Evolutionary conservation across 92 coral and sea anemone genomes (phyloP).

Genomic region (Actinostola sp.): DNA sequence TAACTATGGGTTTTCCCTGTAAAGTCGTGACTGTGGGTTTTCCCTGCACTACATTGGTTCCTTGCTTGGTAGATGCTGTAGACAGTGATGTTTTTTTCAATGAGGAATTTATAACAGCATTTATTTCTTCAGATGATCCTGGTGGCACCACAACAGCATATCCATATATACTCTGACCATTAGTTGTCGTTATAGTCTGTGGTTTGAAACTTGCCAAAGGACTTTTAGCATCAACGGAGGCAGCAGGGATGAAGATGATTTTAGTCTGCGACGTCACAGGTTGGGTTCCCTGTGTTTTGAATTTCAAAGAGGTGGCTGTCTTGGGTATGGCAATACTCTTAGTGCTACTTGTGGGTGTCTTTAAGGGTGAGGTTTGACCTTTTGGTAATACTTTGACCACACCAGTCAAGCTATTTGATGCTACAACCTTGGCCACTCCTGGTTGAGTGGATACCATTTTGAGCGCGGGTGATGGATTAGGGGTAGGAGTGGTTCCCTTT

Average conservation of each 20-base stretch:
- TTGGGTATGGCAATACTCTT: constrained; percentile 1
- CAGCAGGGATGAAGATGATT: constrained; percentile 40
- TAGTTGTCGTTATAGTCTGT: constrained; percentile 15
- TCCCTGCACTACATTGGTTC: neutral
- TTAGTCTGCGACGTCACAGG: constrained; percentile 21
- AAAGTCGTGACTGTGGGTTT: neutral
- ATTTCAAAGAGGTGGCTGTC: neutral
- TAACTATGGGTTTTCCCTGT: neutral
- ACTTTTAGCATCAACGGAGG: constrained; percentile 43
- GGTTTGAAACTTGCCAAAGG: constrained; percentile 44
- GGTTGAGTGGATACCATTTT: neutral
- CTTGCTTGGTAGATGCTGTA: neutral
- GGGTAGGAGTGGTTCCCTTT: neutral
- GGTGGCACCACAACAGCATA: constrained; percentile 47
- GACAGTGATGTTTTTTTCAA: neutral
- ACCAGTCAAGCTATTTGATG: neutral
- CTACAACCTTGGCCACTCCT: neutral
- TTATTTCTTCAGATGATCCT: constrained; percentile 21
- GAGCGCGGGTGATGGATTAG: neutral
- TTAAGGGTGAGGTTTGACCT: neutral
- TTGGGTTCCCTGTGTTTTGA: constrained; percentile 8
- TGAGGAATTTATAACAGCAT: constrained; percentile 27
- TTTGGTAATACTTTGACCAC: neutral
- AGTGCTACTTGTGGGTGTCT: neutral
- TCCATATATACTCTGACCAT: constrained; percentile 35